A percentile compares a stretch with the other conserved stretches of the same genome.
These are phyloP conservation scores for Volucella bombylans DNA, from an alignment of 2,888 invertebrate species.

Conservation along the genomic window DNA sequence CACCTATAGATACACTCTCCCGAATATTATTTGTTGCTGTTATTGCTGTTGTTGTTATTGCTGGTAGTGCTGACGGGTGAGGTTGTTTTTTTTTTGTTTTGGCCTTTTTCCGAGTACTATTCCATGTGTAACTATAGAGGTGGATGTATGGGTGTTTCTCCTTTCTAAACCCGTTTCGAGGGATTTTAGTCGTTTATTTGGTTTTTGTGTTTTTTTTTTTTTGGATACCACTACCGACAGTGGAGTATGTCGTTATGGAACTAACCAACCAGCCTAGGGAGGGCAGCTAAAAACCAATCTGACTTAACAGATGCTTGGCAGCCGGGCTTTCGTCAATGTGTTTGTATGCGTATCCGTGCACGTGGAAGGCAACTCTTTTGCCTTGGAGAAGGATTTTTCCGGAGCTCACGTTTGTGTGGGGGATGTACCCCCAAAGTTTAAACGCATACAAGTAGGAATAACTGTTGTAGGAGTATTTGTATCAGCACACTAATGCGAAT, in stretches of 20 bases:
- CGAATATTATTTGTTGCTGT: conserved; percentile 55
- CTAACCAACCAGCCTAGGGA: conserved; percentile 73
- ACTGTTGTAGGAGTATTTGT: neutral
- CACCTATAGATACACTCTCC: conserved; percentile 2
- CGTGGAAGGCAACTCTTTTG: conserved; percentile 5
- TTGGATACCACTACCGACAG: conserved; percentile 47
- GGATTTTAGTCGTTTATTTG: conserved; percentile 20
- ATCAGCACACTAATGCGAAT: neutral
- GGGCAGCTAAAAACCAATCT: conserved; percentile 67
- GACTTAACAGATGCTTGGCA: conserved; percentile 47
- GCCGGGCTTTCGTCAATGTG: too few relatives aligned
- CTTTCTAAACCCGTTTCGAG: conserved; percentile 67
- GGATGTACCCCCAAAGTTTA: conserved; percentile 54
- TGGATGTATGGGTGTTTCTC: conserved; percentile 42
- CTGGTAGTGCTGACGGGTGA: neutral
- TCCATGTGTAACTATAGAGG: conserved; percentile 8
- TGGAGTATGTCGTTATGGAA: conserved; percentile 62
- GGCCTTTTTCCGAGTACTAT: conserved; percentile 36
- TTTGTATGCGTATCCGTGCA: neutral
- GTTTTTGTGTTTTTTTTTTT: conserved; percentile 27
- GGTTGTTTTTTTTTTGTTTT: conserved; percentile 23
- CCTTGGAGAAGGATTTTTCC: conserved; percentile 60
- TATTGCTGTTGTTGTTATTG: conserved; percentile 1
- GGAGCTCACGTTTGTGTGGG: conserved; percentile 22
- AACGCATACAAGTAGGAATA: neutral